Evolutionary conservation across 2,888 invertebrate species (phyloP), one percentile per base, ranked within the genome.

Genomic region (Tromatobia lineatoria): DNA sequence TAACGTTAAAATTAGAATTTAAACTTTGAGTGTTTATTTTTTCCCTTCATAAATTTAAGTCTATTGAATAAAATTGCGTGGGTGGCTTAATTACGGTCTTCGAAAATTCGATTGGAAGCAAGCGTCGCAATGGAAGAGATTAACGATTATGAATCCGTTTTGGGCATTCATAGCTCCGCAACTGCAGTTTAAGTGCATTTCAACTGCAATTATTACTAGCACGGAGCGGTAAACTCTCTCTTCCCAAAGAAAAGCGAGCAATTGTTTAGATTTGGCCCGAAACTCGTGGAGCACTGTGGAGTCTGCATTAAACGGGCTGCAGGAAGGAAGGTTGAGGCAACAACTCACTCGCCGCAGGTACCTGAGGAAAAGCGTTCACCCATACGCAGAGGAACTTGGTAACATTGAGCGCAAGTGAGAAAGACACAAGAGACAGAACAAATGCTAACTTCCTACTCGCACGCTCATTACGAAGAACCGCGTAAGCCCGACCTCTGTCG

Each of bases 381-480:
- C 42, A 18, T 52, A 64, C 42, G 66, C 67, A 42, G 54, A 59
- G n/a, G 57, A 45, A 77, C 47, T 50, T n/a, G 18, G 61, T 69
- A 47, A 77, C 61, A 23, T 23, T 23, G 6, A 57, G 23, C 13
- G 25, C 18, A 42, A 18, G 15, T 13, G 69, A 69, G 67, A 70
- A 50, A 38, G 50, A 61, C 20, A 34, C n/a, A 34, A 34, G 70
- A 50, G 77, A 73, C 61, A 67, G 69, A 77, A 73, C 83, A 66
- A 77, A 80, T 80, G 64, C 71, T 77, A 80, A 83, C 80, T 73
- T 80, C 67, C 77, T 77, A 77, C 80, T 77, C 80, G 77, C 77
- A 73, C 77, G 76, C 64, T 83, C 77, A 80, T 83, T 83, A 80
- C 73, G 80, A 77, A 70, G 69, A 70, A 83, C 47, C 80, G 80